Conservation (phyloP, 2,888 invertebrate genomes). For the Lasius fuliginosus region DNA sequence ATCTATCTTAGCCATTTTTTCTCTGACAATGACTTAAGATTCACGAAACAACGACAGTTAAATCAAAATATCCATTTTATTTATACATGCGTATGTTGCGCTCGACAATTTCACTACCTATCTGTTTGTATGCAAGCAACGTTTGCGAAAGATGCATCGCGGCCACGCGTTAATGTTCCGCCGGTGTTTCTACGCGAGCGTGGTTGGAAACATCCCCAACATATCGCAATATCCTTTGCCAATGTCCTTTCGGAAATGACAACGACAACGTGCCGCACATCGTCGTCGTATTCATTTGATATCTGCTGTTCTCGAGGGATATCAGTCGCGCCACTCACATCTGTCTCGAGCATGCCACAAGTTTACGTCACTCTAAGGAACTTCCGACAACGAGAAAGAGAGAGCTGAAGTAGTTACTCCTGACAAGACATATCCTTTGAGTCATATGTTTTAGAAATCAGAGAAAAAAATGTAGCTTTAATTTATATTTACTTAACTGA, state of each 20-base stretch:
- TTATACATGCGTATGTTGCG: slow-evolving; percentile 58
- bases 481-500: background rate
- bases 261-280: slow-evolving; percentile 54
- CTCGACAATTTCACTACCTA: slow-evolving; percentile 57
- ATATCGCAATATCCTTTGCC: slow-evolving; percentile 67
- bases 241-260: slow-evolving; percentile 61
- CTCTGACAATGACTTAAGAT: slow-evolving; percentile 59
- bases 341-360: slow-evolving; percentile 31
- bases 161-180: slow-evolving; percentile 54
- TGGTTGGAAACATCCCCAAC: slow-evolving; percentile 37
- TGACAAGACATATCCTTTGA: slow-evolving; percentile 28
- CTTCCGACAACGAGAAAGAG: slow-evolving; percentile 39
- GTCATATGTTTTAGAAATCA: slow-evolving; percentile 21
- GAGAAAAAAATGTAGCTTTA: slow-evolving; percentile 14
- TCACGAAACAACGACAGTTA: slow-evolving; percentile 35
- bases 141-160: slow-evolving; percentile 62
- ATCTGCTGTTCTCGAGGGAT: slow-evolving; percentile 51
- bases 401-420: slow-evolving; percentile 39
- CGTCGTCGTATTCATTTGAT: slow-evolving; percentile 58
- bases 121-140: slow-evolving; percentile 11
- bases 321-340: slow-evolving; percentile 37
- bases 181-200: slow-evolving; percentile 49
- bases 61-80: slow-evolving; percentile 55
- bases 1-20: background rate
- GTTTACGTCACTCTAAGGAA: slow-evolving; percentile 37